Conservation (phyloP, 1,140 invertebrate species). For the Drosophila baimaii region DNA sequence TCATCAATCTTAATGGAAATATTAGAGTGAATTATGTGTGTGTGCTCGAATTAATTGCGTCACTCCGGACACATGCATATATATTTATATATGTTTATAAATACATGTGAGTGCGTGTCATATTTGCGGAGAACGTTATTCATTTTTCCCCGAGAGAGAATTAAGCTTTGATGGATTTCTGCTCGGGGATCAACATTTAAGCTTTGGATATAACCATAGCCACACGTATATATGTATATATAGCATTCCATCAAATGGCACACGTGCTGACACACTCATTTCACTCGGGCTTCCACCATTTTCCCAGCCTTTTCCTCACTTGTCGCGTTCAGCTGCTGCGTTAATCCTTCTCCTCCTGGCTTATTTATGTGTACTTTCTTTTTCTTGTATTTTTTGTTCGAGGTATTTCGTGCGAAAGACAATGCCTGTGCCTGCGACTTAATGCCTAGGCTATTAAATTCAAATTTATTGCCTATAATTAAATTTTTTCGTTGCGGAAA, state of each 20-base stretch:
- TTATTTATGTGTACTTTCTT: slow-evolving; percentile 42
- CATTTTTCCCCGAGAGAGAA: slow-evolving; percentile 32
- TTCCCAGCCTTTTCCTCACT: slow-evolving; percentile 8
- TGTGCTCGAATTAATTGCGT: slow-evolving; percentile 16
- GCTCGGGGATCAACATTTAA: slow-evolving; percentile 35
- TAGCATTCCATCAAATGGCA: slow-evolving; percentile 42
- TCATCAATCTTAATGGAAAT: slow-evolving; percentile 27
- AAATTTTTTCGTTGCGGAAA: slow-evolving; percentile 69
- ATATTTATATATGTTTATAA: slow-evolving; percentile 1
- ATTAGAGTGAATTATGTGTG: slow-evolving; percentile 13
- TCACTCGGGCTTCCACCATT: slow-evolving; percentile 2
- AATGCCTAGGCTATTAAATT: slow-evolving; percentile 71
- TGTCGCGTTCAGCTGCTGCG: slow-evolving; percentile 28
- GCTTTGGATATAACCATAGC: slow-evolving; percentile 9
- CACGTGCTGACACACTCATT: slow-evolving; percentile 54
- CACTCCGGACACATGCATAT: not conserved
- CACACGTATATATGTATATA: slow-evolving; percentile 16
- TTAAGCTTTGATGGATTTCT: slow-evolving; percentile 43
- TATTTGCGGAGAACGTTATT: slow-evolving; percentile 8
- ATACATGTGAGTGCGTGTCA: not conserved
- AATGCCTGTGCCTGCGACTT: slow-evolving; percentile 44
- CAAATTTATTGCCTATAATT: slow-evolving; percentile 80
- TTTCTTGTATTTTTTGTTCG: slow-evolving; percentile 13
- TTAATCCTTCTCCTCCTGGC: slow-evolving; percentile 41
- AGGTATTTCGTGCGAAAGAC: slow-evolving; percentile 4